A percentile compares a stretch with the other conserved stretches of the same genome.
Evolutionary conservation across 2,113 vertebrate genomes (phyloP).

Genomic region (Coregonus clupeaformis): DNA sequence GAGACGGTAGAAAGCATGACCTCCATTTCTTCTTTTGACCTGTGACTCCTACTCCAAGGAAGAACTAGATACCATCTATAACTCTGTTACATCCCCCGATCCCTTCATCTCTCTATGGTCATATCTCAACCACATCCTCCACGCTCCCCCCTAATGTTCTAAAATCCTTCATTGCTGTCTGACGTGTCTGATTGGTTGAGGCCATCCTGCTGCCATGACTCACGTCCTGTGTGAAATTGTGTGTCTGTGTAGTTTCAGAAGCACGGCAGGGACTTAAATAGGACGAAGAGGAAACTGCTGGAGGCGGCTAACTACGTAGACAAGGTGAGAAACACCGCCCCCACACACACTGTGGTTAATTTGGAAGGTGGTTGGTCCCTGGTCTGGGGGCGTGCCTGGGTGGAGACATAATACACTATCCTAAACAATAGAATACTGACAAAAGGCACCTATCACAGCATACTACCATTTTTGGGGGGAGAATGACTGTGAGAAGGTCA

Average conservation of each 20-base stretch:
- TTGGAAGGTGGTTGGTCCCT: too few species aligned
- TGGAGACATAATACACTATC: too few species aligned
- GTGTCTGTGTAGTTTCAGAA: slow-evolving; percentile 81
- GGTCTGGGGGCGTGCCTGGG: too few species aligned
- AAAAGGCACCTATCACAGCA: too few species aligned
- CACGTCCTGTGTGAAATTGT: neutral
- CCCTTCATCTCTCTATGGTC: neutral
- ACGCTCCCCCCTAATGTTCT: neutral
- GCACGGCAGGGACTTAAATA: slow-evolving; percentile 71
- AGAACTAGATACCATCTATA: neutral
- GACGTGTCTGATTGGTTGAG: neutral
- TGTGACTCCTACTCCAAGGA: neutral
- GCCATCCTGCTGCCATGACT: neutral
- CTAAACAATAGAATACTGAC: too few species aligned
- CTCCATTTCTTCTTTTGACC: neutral
- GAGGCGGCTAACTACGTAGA: slow-evolving; percentile 94
- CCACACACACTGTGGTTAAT: neutral
- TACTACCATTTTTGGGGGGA: too few species aligned
- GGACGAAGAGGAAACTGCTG: slow-evolving; percentile 82
- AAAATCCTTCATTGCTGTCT: neutral
- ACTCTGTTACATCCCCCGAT: neutral
- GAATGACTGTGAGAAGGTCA: too few species aligned
- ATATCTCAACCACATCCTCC: neutral
- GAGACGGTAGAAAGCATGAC: neutral
- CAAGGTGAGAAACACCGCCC: slow-evolving; percentile 78